These are phyloP conservation scores for Eumerus sabulonum DNA, from an alignment of 2,888 invertebrate species.

Conservation along the genomic window DNA sequence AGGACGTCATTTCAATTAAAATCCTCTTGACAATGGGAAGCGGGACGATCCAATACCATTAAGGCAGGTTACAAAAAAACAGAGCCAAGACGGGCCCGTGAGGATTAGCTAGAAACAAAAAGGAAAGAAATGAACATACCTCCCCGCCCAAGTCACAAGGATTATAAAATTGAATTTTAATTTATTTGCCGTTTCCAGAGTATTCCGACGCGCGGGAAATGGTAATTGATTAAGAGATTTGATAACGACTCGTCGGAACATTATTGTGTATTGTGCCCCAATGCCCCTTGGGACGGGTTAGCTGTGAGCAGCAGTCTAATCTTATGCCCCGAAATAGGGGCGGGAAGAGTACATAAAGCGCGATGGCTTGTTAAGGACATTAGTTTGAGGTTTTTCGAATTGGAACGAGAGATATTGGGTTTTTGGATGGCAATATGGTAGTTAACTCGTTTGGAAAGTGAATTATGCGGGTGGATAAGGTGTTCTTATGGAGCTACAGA, in stretches of 20 bases:
- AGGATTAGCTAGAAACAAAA: conserved; percentile 27
- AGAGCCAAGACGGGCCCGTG: conserved; percentile 16
- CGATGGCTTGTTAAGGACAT: neutral
- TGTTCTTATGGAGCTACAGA: too few species aligned
- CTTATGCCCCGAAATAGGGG: neutral
- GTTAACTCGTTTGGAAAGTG: too few species aligned
- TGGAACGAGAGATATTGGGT: too few species aligned
- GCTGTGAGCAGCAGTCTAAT: conserved; percentile 1
- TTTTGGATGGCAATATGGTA: too few species aligned
- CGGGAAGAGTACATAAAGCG: too few species aligned
- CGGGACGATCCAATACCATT: conserved; percentile 48
- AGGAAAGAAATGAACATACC: conserved; percentile 4
- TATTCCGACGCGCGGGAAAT: neutral
- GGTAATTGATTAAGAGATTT: too few species aligned
- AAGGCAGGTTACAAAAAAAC: conserved; percentile 30
- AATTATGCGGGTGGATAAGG: too few species aligned
- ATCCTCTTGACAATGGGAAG: conserved; percentile 58
- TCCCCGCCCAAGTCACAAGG: conserved; percentile 16
- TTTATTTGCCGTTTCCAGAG: conserved; percentile 42
- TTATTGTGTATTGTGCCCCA: neutral
- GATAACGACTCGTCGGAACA: neutral
- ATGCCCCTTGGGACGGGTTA: too few species aligned
- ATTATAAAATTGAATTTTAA: conserved; percentile 60
- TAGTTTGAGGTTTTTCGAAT: neutral
- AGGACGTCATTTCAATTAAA: conserved; percentile 62